These are phyloP conservation scores for Magallana gigas DNA, from an alignment of 1,140 invertebrate species.

Conservation along the genomic window DNA sequence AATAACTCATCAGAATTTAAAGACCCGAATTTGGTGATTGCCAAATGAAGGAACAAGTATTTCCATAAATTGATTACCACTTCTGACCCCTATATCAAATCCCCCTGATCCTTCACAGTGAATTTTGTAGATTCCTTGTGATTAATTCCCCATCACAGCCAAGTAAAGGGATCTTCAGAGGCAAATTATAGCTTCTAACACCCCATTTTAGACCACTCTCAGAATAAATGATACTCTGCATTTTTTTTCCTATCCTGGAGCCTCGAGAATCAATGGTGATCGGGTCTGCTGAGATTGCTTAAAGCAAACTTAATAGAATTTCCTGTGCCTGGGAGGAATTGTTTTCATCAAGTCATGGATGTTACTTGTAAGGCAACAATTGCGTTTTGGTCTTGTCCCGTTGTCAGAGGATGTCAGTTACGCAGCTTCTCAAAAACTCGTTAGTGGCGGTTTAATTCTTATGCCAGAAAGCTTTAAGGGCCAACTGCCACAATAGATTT, in stretches of 20 bases:
- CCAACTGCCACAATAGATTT: background rate
- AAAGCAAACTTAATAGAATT: conserved; percentile 28
- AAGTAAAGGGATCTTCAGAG: conserved; percentile 13
- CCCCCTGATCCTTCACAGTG: background rate
- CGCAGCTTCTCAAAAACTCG: conserved; percentile 18
- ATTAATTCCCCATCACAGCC: conserved; percentile 22
- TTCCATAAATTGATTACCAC: conserved; percentile 23
- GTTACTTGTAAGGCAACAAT: conserved; percentile 15
- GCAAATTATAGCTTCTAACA: conserved; percentile 36
- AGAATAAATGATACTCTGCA: conserved; percentile 30
- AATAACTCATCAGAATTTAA: background rate
- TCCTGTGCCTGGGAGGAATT: background rate
- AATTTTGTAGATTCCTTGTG: conserved; percentile 5
- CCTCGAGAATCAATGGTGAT: background rate
- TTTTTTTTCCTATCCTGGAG: conserved; percentile 1
- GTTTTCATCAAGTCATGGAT: conserved; percentile 26
- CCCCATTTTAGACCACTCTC: conserved; percentile 29
- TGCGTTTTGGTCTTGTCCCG: background rate
- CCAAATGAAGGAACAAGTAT: conserved; percentile 25
- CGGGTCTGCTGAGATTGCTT: background rate
- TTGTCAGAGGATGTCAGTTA: conserved; percentile 18
- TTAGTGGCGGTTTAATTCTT: background rate
- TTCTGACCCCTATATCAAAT: conserved; percentile 11
- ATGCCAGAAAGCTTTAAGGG: conserved; percentile 28
- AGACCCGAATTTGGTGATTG: background rate